phyloP scores from a whole-genome alignment of 2,113 vertebrate species.

The Gymnorhina tibicen region DNA sequence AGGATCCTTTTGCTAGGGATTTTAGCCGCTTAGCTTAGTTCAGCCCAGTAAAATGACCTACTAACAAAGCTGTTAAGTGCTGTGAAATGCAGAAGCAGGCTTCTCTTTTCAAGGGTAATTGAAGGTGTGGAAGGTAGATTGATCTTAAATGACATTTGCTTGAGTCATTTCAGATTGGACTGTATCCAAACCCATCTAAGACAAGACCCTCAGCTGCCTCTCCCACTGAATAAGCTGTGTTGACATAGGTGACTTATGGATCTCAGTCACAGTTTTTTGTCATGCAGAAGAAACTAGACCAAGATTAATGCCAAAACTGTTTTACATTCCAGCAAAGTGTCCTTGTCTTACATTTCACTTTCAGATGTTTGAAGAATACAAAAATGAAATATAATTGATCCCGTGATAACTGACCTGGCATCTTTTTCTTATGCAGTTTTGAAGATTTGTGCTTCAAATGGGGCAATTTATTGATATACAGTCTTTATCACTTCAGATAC shows the following conservation, averaged over 20 bases:
- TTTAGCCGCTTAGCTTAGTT: background rate
- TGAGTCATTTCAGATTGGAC: background rate
- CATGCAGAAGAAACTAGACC: background rate
- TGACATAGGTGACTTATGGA: rapidly evolving
- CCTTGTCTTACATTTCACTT: background rate
- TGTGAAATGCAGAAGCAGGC: background rate
- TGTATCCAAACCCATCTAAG: background rate
- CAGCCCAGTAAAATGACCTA: background rate
- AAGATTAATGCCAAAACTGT: background rate
- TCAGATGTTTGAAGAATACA: background rate
- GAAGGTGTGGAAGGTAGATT: background rate
- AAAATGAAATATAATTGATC: background rate
- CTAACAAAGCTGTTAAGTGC: background rate
- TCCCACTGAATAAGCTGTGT: background rate
- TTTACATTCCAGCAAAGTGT: background rate
- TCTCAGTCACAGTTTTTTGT: background rate
- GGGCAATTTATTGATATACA: background rate
- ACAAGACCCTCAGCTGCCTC: background rate
- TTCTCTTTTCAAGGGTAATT: background rate
- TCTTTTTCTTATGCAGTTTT: background rate
- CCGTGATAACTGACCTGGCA: background rate
- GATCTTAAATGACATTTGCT: background rate
- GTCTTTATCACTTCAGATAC: background rate
- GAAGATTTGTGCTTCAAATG: background rate
- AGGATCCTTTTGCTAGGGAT: background rate